Conservation (phyloP, 1,140 invertebrate genomes). For the Lepidurus couesii region DNA sequence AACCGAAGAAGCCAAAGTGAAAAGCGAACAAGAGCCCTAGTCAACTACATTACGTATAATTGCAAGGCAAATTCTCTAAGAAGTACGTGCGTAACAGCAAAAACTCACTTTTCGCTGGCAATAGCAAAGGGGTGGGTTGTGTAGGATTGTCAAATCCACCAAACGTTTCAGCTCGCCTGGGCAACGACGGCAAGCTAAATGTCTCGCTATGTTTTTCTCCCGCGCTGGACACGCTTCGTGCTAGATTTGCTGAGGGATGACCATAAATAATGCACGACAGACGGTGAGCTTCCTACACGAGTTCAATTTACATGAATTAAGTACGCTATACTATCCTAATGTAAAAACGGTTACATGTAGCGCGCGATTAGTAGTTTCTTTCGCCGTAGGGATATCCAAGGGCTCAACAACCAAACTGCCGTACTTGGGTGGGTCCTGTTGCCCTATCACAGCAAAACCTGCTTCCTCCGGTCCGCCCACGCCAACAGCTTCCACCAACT, state of each 20-base stretch:
- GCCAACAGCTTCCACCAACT: conserved; percentile 53
- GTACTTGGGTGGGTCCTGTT: conserved; percentile 49
- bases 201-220: conserved; percentile 79
- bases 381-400: conserved; percentile 41
- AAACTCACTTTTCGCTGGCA: background rate
- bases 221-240: conserved; percentile 82
- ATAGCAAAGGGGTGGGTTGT: background rate
- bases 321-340: background rate
- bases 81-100: no score
- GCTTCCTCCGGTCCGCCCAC: conserved; percentile 20
- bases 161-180: conserved; percentile 88
- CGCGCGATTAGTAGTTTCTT: conserved; percentile 36
- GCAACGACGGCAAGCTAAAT: conserved; percentile 73
- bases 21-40: no score
- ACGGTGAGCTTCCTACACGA: conserved; percentile 60
- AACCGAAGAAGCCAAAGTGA: no score
- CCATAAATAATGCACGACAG: conserved; percentile 60
- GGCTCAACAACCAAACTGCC: conserved; percentile 54
- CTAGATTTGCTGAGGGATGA: conserved; percentile 63
- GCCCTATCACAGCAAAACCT: conserved; percentile 23
- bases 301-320: conserved; percentile 35
- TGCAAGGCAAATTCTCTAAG: no score
- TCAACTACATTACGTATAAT: no score
- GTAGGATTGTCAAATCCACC: conserved; percentile 72
- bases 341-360: conserved; percentile 11